Conservation (phyloP, 2,113 vertebrate species). For the Tachycineta bicolor region DNA sequence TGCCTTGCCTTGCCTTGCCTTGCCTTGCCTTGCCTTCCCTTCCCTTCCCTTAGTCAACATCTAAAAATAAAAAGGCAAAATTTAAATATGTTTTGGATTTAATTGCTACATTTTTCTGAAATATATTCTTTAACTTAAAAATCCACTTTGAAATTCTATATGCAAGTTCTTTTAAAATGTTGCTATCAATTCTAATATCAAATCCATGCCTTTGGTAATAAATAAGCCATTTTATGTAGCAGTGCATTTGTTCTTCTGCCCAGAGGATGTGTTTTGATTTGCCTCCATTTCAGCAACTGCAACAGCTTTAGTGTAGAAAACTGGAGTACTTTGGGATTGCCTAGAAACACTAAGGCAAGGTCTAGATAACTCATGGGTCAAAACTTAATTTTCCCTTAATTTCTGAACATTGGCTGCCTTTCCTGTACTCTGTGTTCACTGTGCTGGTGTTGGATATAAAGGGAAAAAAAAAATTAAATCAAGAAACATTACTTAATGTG, state of each 20-base stretch:
- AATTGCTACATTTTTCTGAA: neutral
- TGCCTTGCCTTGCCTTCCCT: too few species aligned
- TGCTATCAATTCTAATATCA: neutral
- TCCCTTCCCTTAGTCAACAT: neutral
- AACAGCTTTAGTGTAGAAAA: neutral
- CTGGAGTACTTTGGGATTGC: neutral
- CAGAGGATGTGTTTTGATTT: neutral
- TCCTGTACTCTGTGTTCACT: neutral
- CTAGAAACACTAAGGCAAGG: neutral
- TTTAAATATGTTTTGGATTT: accelerated
- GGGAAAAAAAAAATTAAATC: neutral
- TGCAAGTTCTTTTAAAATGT: neutral
- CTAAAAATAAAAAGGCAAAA: neutral
- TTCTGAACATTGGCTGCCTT: neutral
- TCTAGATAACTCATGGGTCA: neutral
- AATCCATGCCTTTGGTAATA: neutral
- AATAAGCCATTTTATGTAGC: neutral
- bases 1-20: neutral
- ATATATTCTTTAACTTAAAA: neutral
- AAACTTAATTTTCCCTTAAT: neutral
- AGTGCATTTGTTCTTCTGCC: neutral
- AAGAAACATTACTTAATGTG: neutral
- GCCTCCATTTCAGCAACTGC: neutral
- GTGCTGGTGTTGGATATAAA: neutral
- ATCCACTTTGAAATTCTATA: neutral